Evolutionary conservation across 1,140 invertebrate genomes (phyloP), one percentile per base, ranked within the genome.

Genomic region (Penaeus vannamei): DNA sequence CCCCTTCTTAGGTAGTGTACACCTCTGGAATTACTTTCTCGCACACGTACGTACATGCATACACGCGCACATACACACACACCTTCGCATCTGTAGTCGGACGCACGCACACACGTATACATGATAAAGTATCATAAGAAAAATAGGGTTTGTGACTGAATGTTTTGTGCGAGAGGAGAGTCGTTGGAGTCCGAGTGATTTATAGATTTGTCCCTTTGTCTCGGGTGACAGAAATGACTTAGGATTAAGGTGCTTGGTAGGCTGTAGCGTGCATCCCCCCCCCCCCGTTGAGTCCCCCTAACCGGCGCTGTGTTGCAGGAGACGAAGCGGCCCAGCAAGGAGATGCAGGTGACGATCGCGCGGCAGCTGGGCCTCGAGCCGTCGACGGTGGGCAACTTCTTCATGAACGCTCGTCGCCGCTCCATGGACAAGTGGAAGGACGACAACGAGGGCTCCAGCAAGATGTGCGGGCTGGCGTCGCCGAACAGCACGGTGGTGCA

Each of bases 271-370:
- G 19, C 22, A n/a, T 26, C 42, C 5, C 20, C 0, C 0, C 23
- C 42, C 32, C 22, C 46, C 26, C 32, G n/a, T 42, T 2, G 5
- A 17, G 86, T 22, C 46, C 76, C 22, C 62, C 92, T 66, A 60
- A 92, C 90, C 91, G 90, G 32, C 94, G 22, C 72, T 26, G 19
- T 95, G 90, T 95, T 94, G 84, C 95, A 99, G 97, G 99, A 99
- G 95, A 99, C 99, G 85, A 99, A 99, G 94, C 95, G 99, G 93
- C 99, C 99, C 91, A 99, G 98, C 91, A 99, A 99, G 94, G 99
- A 99, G 94, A 99, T 99, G 98, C 99, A 99, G 94, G 97, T 99
- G 91, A 99, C 98, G 91, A 99, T 99, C 94, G 98, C 98, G 59
- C 95, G 99, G 91, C 98, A 99, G 93, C 94, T 99, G 91, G 98